Percentiles rank a stretch among this genome's conserved stretches.
These are phyloP conservation scores for Malurus cyaneus DNA, from an alignment of 2,113 vertebrate genomes.

Conservation along the genomic window DNA sequence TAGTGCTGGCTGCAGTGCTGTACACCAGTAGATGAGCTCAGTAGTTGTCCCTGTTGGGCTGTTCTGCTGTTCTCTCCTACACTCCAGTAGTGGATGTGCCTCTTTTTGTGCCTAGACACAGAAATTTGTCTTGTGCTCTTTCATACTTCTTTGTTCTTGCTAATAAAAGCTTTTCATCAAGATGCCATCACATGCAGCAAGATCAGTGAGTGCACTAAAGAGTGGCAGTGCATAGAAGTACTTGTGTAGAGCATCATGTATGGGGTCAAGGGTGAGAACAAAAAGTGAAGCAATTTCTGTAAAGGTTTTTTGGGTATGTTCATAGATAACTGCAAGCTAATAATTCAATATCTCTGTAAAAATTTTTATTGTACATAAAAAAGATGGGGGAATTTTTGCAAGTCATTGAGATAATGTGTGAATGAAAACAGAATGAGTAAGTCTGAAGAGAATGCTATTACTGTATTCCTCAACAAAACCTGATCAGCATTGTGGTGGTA, in stretches of 20 bases:
- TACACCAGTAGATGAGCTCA: not conserved
- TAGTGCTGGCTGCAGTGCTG: not conserved
- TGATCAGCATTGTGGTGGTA: not conserved
- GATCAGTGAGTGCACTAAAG: not conserved
- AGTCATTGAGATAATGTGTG: not conserved
- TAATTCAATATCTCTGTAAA: not conserved
- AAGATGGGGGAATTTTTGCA: accelerated
- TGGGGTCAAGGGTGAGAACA: not conserved
- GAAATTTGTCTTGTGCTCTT: not conserved
- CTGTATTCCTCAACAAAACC: not conserved
- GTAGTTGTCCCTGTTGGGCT: not conserved
- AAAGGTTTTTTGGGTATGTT: not conserved
- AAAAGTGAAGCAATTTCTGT: not conserved
- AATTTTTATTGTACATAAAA: not conserved
- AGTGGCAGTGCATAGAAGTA: not conserved
- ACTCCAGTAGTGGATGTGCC: not conserved
- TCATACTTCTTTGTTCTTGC: not conserved
- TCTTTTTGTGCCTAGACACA: not conserved
- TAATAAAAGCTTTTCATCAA: not conserved
- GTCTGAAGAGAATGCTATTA: not conserved
- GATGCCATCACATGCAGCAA: not conserved
- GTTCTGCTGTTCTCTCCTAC: not conserved
- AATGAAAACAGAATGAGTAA: not conserved
- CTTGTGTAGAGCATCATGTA: not conserved
- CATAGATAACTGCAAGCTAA: not conserved